Base-by-base conservation (phyloP, 2,113 vertebrate genomes). In the Salvelinus alpinus region DNA sequence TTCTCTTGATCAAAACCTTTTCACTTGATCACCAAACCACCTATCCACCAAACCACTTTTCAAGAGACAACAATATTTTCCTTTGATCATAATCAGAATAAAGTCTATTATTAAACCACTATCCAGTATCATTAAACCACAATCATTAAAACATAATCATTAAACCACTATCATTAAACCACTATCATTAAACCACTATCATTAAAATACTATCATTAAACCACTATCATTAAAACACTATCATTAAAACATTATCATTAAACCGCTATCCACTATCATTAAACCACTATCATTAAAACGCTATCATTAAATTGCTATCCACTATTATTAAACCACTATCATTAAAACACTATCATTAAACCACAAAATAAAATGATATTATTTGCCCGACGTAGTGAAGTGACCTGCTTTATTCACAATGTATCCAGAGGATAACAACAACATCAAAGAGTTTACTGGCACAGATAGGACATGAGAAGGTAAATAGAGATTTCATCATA, bases 381-480 rank as follows among this genome's bases (percentile, higher is more conserved):
- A 48, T 57, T 71, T 57, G 48, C 13, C 22, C 24, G 18, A 51
- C 48, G 14, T 11, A 54, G 47, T 5, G n/a, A 47, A 71, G 24
- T 71, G 14, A 54, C 24, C 44, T 54, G 47, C 12, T 27, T 29
- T 59, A 25, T 27, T 25, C 13, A 4, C 13, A 54, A 54, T 54
- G 24, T 57, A 47, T 59, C 70, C 48, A 54, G 48, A 54, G 70
- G 59, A 11, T 71, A 13, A 54, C 12, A 54, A 12, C 24, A 51
- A 71, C 47, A 57, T 54, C 70, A 71, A 71, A 71, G 48, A 25
- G 18, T 14, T 51, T 69, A 18, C 66, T 38, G 18, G 20, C 18
- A n/a, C 16, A 18, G 14, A 38, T 69, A 18, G 31, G n/a, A 71
- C 5, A 71, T 54, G 13, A 71, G 25, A 57, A 27, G 12, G 51